Base-by-base conservation (phyloP, 2,888 invertebrate species). In the Choristoneura rosaceana region DNA sequence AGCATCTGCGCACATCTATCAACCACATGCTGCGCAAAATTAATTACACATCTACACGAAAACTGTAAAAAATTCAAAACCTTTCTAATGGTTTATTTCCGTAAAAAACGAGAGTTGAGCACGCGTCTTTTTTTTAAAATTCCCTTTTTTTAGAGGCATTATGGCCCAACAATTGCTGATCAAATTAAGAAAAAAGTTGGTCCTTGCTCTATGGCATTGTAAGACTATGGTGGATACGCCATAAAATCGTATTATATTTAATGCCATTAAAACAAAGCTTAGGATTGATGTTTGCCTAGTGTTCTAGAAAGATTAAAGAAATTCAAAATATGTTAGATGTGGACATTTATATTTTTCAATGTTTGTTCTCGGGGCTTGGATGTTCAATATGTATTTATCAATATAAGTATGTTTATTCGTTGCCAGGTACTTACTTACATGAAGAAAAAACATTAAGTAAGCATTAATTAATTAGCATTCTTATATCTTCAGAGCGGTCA, bases 61-160 rank as follows among this genome's bases (percentile, higher is more conserved):
- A 85, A 82, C 78, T 62, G 38, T 84, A 81, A 86, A 88, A 86
- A 85, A 79, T 52, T 52, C 52, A 89, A 89, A 87, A 82, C 76
- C 74, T 76, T 77, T 70, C 74, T 77, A 86, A 87, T 83, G 82
- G 85, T 87, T 84, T 80, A 84, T 82, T 89, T 88, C 87, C 88
- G 83, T 90, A 91, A 90, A 90, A 91, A 91, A 90, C 83, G 89
- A 90, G 87, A 91, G 90, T 90, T 78, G 74, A 76, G 92, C 93
- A 92, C 93, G 93, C 89, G 93, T 90, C 87, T 80, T 88, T 90
- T 87, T 84, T 90, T 84, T 81, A 79, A 77, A 81, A 80, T 83
- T 82, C 82, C 81, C 81, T 80, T 81, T 79, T 79, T 69, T 69
- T 47, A 76, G 85, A 77, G 81, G 81, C 82, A 84, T 86, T 86